Conservation (phyloP, 2,113 vertebrate species). For the Psophia crepitans region DNA sequence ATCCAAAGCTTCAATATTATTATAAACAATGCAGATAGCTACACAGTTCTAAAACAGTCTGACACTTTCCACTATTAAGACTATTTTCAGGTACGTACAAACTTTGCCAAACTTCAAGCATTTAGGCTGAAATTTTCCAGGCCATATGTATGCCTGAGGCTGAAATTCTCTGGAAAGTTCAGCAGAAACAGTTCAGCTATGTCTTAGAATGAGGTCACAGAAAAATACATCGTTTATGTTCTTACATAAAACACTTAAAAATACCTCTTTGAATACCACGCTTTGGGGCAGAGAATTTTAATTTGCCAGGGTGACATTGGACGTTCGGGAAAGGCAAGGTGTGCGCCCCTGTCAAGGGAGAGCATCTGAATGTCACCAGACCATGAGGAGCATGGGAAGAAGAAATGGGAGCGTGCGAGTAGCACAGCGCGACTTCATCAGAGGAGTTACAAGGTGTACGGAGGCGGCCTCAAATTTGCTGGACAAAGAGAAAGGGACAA, state of each 20-base stretch:
- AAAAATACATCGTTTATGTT: constrained; percentile 42
- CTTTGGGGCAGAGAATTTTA: constrained; percentile 17
- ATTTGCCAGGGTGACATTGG: neutral
- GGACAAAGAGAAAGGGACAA: neutral
- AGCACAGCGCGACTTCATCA: neutral
- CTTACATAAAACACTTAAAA: constrained; percentile 45
- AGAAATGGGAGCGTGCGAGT: accelerated
- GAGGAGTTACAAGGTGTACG: neutral
- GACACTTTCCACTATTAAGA: neutral
- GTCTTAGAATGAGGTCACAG: constrained; percentile 58
- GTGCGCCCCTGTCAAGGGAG: neutral
- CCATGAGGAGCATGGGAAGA: neutral
- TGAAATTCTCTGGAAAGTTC: constrained; percentile 58
- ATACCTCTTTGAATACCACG: neutral
- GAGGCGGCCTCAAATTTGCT: neutral
- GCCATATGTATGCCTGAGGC: constrained; percentile 44
- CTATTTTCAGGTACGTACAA: constrained; percentile 37
- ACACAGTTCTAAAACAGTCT: neutral
- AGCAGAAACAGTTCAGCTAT: constrained; percentile 36
- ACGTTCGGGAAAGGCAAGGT: neutral
- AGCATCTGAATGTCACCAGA: neutral
- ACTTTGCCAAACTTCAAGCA: constrained; percentile 50
- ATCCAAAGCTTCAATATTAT: neutral
- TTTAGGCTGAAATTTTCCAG: constrained; percentile 59
- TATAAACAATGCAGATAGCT: neutral